A percentile compares a stretch with the other conserved stretches of the same genome.
Conservation (phyloP, 2,888 invertebrate species). For the Clitarchus hookeri region DNA sequence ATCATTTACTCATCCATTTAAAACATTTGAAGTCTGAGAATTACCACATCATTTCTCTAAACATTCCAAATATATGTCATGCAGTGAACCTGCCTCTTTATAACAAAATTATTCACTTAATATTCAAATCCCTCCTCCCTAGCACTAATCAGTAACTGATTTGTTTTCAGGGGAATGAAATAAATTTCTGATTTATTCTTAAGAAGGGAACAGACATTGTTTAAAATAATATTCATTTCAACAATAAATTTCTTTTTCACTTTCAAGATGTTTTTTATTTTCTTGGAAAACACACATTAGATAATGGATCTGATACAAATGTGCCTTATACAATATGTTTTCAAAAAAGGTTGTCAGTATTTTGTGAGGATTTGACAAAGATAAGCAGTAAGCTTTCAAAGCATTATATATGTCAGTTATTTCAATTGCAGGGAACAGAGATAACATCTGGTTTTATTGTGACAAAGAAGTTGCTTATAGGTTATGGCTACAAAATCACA, state of each 20-base stretch:
- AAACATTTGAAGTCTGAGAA: too few relatives aligned
- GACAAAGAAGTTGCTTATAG: not conserved
- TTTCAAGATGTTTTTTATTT: too few relatives aligned
- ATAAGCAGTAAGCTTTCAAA: not conserved
- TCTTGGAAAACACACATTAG: not conserved
- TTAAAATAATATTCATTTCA: too few relatives aligned
- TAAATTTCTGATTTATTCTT: too few relatives aligned
- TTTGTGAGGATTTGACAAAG: slow-evolving; percentile 11
- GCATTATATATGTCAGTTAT: not conserved
- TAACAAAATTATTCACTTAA: too few relatives aligned
- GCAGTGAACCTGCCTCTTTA: too few relatives aligned
- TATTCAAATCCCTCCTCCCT: too few relatives aligned
- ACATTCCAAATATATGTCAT: too few relatives aligned
- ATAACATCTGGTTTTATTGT: slow-evolving; percentile 20
- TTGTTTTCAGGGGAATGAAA: too few relatives aligned
- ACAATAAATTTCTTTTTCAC: not conserved
- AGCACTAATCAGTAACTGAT: too few relatives aligned
- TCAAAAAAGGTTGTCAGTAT: slow-evolving; percentile 10
- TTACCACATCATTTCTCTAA: too few relatives aligned
- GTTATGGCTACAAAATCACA: not conserved
- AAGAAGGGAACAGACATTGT: not conserved
- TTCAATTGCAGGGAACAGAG: slow-evolving; percentile 19
- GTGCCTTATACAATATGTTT: not conserved
- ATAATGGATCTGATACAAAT: not conserved
- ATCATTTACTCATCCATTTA: not conserved